These are phyloP conservation scores for Cinclus cinclus DNA, from an alignment of 2,113 vertebrate species.

Conservation along the genomic window DNA sequence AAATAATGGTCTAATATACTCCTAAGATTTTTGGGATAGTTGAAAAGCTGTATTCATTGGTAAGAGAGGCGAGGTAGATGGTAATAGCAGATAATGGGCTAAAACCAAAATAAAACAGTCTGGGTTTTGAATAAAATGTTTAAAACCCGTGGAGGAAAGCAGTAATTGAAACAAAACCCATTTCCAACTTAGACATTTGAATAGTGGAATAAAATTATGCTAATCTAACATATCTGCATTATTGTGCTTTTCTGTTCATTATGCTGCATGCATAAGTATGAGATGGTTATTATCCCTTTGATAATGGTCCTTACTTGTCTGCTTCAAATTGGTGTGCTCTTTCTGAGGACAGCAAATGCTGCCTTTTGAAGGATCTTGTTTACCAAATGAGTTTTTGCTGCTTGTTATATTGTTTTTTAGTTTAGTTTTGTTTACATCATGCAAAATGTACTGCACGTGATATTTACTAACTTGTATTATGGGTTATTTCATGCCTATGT, in stretches of 20 bases:
- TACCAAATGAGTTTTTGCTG: slow-evolving; percentile 44
- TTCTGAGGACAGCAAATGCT: slow-evolving; percentile 40
- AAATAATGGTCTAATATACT: neutral
- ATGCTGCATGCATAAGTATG: slow-evolving; percentile 66
- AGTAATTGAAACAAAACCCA: slow-evolving; percentile 72
- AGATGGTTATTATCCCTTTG: slow-evolving; percentile 68
- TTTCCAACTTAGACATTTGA: slow-evolving; percentile 67
- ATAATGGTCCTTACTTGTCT: slow-evolving; percentile 70
- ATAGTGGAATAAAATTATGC: slow-evolving; percentile 73
- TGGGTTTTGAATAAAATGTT: slow-evolving; percentile 53
- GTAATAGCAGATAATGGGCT: slow-evolving; percentile 32
- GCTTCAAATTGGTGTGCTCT: slow-evolving; percentile 63
- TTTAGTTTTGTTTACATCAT: slow-evolving; percentile 61
- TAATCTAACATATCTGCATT: slow-evolving; percentile 71
- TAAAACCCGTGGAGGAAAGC: slow-evolving; percentile 51
- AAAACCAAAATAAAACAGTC: slow-evolving; percentile 41
- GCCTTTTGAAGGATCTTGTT: slow-evolving; percentile 58
- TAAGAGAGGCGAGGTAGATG: slow-evolving; percentile 8
- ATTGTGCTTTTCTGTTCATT: slow-evolving; percentile 71
- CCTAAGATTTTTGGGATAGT: neutral
- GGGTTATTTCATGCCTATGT: neutral
- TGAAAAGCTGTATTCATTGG: neutral
- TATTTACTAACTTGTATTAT: slow-evolving; percentile 41
- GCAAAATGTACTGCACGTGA: slow-evolving; percentile 41
- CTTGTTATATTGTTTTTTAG: slow-evolving; percentile 49